Base-by-base conservation (phyloP, 2,888 invertebrate species). In the Sericinus montela region DNA sequence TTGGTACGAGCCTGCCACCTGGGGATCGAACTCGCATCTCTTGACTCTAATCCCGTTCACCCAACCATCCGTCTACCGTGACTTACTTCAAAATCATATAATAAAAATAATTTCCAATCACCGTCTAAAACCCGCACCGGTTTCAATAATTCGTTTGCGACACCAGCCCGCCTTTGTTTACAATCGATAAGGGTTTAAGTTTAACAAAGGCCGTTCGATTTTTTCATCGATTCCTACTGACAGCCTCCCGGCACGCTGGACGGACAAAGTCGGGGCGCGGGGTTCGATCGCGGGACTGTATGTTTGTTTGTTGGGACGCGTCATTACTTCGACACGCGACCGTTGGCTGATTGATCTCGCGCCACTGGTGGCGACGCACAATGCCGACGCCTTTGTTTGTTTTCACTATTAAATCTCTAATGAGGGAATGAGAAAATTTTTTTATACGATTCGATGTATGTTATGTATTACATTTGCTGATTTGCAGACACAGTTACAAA, bases 321-420 rank as follows among this genome's bases (percentile, higher is more conserved):
- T 77, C 74, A 72, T 76, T 77, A 77, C 54, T 62, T 64, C 65
- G 78, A 67, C 80, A 80, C 82, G 82, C 69, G 82, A 62, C 69
- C 46, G 48, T 30, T 25, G 25, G 25, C 25, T 25, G 25, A 19
- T 19, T 19, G 25, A 5, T 29, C 7, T 8, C 36, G 42, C 19
- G 30, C 19, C 41, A 11, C 41, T 19, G 16, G 32, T 16, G 53
- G 53, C 52, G 54, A 45, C 47, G 45, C 54, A 55, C 53, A 56
- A 56, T 54, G 52, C 52, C 53, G 14, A 28, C 25, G 36, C 10
- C 7, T 13, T 41, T 47, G 40, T 41, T 35, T 34, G 11, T 40
- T 46, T 46, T 28, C 34, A 14, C 45, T 49, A 53, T 54, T 57
- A 56, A 52, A 50, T 36, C 45, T 36, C 42, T 39, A 40, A 29